These are phyloP conservation scores for Tromatobia lineatoria DNA, from an alignment of 2,888 invertebrate species.

Conservation along the genomic window DNA sequence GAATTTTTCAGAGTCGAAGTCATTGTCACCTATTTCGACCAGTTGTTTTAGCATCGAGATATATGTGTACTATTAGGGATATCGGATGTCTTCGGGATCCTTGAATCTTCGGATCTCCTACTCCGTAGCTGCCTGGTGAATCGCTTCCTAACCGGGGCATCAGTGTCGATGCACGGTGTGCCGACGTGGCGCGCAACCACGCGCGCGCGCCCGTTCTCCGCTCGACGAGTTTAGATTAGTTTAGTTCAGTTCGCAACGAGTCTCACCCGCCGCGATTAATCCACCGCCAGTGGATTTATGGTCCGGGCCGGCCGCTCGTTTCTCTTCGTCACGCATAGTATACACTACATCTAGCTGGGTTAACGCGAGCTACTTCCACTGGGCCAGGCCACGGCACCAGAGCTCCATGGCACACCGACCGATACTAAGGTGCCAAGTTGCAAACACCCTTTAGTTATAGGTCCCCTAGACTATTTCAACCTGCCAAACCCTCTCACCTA, in stretches of 20 bases:
- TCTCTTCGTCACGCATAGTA: constrained; percentile 79
- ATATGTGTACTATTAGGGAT: constrained; percentile 33
- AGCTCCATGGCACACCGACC: constrained; percentile 32
- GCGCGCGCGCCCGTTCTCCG: constrained; percentile 48
- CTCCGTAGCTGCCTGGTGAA: neutral
- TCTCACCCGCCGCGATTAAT: constrained; percentile 82
- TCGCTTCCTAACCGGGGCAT: constrained; percentile 36
- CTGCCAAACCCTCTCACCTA: neutral
- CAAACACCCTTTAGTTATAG: constrained; percentile 51
- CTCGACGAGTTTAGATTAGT: constrained; percentile 84
- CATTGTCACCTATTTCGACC: constrained; percentile 17
- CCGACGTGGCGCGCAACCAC: constrained; percentile 71
- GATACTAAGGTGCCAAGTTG: constrained; percentile 62
- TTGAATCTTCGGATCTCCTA: constrained; percentile 47
- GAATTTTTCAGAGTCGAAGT: constrained; percentile 17
- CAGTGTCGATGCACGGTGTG: constrained; percentile 50
- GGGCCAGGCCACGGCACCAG: constrained; percentile 37
- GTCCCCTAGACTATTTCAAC: constrained; percentile 37
- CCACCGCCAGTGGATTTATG: constrained; percentile 81
- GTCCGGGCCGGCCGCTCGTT: constrained; percentile 79
- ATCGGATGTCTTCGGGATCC: constrained; percentile 47
- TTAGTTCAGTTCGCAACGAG: constrained; percentile 83
- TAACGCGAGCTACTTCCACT: constrained; percentile 54
- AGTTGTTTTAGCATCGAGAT: constrained; percentile 26
- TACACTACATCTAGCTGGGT: constrained; percentile 29